Percentiles rank a stretch among this genome's conserved stretches.
These are phyloP conservation scores for Cataglyphis altisquamis DNA, from an alignment of 2,888 invertebrate species.

Conservation along the genomic window DNA sequence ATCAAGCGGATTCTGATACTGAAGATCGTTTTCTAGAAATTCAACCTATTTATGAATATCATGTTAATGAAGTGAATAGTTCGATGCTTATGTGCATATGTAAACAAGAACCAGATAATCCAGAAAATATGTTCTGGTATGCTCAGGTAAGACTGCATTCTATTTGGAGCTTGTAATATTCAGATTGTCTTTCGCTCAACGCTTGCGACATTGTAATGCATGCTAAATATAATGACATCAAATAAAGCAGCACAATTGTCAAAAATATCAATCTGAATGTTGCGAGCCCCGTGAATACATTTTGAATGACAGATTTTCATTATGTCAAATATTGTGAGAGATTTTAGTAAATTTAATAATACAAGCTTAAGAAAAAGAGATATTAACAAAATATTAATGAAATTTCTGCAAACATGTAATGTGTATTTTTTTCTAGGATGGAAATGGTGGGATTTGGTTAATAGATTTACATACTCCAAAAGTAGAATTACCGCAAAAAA, in stretches of 20 bases:
- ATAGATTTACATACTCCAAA: constrained; percentile 89
- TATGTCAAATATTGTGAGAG: neutral
- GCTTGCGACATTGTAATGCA: neutral
- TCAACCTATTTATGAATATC: constrained; percentile 95
- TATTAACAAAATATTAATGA: neutral
- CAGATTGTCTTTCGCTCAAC: neutral
- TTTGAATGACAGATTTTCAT: neutral
- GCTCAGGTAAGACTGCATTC: constrained; percentile 89
- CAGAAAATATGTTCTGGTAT: constrained; percentile 88
- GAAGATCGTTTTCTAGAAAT: constrained; percentile 93
- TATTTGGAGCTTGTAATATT: neutral
- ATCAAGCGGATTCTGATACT: constrained; percentile 94
- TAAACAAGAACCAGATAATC: constrained; percentile 85
- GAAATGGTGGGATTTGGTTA: constrained; percentile 93
- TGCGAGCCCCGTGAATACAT: too few species aligned
- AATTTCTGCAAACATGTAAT: neutral
- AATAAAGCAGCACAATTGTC: too few species aligned
- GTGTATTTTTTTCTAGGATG: constrained; percentile 89
- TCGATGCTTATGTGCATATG: constrained; percentile 87
- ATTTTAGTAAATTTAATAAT: constrained; percentile 5
- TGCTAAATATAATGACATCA: too few species aligned
- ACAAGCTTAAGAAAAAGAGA: neutral
- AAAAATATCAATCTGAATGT: too few species aligned
- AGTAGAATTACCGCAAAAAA: constrained; percentile 86
- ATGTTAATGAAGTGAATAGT: constrained; percentile 85